Base-by-base conservation (phyloP, 2,113 vertebrate genomes). In the Neopipo cinnamomea region DNA sequence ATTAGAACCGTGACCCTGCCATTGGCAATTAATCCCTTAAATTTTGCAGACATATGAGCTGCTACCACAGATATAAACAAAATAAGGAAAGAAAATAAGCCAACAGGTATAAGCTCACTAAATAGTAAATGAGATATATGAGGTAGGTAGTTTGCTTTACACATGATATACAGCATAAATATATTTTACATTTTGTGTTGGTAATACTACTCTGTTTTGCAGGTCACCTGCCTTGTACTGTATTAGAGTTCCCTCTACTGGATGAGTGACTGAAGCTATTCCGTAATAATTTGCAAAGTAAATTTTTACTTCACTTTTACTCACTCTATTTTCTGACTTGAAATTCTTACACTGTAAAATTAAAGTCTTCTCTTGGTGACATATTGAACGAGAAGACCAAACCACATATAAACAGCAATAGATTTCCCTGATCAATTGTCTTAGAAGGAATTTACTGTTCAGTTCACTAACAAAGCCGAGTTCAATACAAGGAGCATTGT, bases 171-270 rank as follows among this genome's bases (percentile, higher is more conserved):
- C 30, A 39, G n/a, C 56, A 66, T 8, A 71, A 74, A 75, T 42
- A 21, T 13, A 41, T 56, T 92, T 73, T 74, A 42, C 41, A 56
- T 14, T 86, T 89, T 55, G n/a, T 22, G 39, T 31, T 85, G 90
- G 33, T 77, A 67, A 80, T 44, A 6, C 7, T 33, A 22, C 35
- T 41, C 44, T 61, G 27, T 35, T 37, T 44, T 79, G n/a, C 47
- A 91, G 44, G 77, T 71, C 85, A 89, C 58, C 74, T 74, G 52
- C 66, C 85, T 93, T 96, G 70, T 75, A 47, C 91, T 95, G 96
- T 93, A 90, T 93, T 96, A 90, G 71, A 81, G 90, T 87, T 93
- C 97, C 97, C 96, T 95, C 97, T 97, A 77, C 97, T 96, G 97
- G 97, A 33, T 75, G 89, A 87, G 92, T 75, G 87, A 80, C 50